A percentile compares a stretch with the other conserved stretches of the same genome.
phyloP scores from a whole-genome alignment of 2,888 invertebrate genomes.

The Diadromus collaris region DNA sequence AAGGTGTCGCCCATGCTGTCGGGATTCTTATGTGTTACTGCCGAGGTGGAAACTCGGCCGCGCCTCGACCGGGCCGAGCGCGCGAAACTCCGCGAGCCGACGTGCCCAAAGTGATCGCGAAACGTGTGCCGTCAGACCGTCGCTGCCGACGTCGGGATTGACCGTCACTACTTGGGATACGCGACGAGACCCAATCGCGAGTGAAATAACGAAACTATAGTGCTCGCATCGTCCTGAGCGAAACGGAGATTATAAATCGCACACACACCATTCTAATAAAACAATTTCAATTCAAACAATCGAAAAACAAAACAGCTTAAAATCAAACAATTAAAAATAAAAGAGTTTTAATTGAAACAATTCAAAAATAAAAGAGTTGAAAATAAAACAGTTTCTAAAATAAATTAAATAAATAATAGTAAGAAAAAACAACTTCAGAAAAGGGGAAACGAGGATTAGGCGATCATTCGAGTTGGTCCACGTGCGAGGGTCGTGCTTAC shows the following conservation, averaged over 20 bases:
- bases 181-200: not conserved
- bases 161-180: slow-evolving; percentile 42
- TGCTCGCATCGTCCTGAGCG: not conserved
- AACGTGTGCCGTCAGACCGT: slow-evolving; percentile 36
- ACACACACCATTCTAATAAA: too few relatives aligned
- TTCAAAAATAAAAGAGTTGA: not conserved
- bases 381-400: too few relatives aligned
- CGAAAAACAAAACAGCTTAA: not conserved
- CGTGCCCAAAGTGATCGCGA: slow-evolving; percentile 27
- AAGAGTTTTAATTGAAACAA: not conserved
- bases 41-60: slow-evolving; percentile 55
- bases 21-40: slow-evolving; percentile 52
- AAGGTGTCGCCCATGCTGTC: slow-evolving; percentile 13
- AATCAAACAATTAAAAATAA: too few relatives aligned
- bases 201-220: not conserved
- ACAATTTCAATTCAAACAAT: not conserved
- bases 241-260: not conserved
- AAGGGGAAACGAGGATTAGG: slow-evolving; percentile 3
- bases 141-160: not conserved
- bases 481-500: slow-evolving; percentile 24
- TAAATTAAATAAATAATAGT: not conserved
- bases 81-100: slow-evolving; percentile 15
- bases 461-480: slow-evolving; percentile 25
- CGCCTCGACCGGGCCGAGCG: slow-evolving; percentile 59
- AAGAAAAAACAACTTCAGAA: not conserved